A percentile compares a stretch with the other conserved stretches of the same genome.
These are phyloP conservation scores for Tortricodes alternella DNA, from an alignment of 2,888 invertebrate genomes.

Conservation along the genomic window DNA sequence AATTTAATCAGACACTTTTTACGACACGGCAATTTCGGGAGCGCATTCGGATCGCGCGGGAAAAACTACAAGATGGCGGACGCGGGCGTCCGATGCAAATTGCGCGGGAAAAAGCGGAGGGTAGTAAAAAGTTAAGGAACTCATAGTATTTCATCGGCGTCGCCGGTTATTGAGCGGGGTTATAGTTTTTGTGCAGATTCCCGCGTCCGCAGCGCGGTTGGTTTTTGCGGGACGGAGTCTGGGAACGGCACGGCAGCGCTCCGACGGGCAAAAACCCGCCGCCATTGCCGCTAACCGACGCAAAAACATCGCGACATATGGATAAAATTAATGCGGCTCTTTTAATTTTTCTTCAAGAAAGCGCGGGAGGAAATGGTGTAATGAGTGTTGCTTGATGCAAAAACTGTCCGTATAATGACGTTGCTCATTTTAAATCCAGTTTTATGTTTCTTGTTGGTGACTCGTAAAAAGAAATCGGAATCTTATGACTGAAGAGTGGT, in stretches of 20 bases:
- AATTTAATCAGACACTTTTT: slow-evolving; percentile 70
- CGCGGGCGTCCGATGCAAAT: slow-evolving; percentile 71
- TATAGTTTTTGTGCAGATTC: slow-evolving; percentile 62
- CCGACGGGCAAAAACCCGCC: slow-evolving; percentile 55
- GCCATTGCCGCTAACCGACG: slow-evolving; percentile 65
- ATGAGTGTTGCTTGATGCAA: slow-evolving; percentile 76
- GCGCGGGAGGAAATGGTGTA: slow-evolving; percentile 79
- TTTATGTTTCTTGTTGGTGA: slow-evolving; percentile 48
- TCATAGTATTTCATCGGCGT: slow-evolving; percentile 80
- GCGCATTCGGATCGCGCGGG: slow-evolving; percentile 62
- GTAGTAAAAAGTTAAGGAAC: slow-evolving; percentile 74
- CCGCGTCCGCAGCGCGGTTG: slow-evolving; percentile 49
- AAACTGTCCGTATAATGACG: slow-evolving; percentile 74
- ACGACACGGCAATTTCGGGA: slow-evolving; percentile 61
- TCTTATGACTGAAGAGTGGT: slow-evolving; percentile 45
- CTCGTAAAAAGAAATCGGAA: slow-evolving; percentile 47
- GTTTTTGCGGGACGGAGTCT: slow-evolving; percentile 70
- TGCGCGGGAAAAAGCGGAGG: slow-evolving; percentile 62
- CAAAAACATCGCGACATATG: slow-evolving; percentile 73
- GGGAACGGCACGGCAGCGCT: slow-evolving; percentile 66
- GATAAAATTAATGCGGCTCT: slow-evolving; percentile 79
- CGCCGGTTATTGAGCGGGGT: slow-evolving; percentile 75
- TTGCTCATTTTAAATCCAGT: slow-evolving; percentile 63
- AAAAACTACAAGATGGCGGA: slow-evolving; percentile 71
- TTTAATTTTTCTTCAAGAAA: slow-evolving; percentile 81